Conservation (phyloP, 2,888 invertebrate species). For the Alentia gelatinosa region DNA sequence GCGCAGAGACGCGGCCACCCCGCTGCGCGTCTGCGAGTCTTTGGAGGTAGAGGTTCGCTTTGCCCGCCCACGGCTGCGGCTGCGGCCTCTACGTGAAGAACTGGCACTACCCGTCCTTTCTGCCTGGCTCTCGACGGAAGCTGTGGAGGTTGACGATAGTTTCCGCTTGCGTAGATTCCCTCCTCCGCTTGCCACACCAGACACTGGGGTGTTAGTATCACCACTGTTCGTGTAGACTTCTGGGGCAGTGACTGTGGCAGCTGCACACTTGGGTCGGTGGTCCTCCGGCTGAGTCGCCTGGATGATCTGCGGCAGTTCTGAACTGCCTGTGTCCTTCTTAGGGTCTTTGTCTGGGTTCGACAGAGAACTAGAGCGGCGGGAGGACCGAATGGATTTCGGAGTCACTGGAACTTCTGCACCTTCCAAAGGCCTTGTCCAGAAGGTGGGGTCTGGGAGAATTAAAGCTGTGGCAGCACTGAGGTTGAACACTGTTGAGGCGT, state of each 20-base stretch:
- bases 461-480: constrained; percentile 7
- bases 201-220: background rate
- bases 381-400: constrained; percentile 11
- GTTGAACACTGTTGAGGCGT: constrained; percentile 27
- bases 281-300: constrained; percentile 42
- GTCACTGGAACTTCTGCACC: constrained; percentile 3
- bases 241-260: background rate
- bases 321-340: constrained; percentile 37
- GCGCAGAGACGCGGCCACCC: constrained; percentile 55
- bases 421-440: background rate
- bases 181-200: background rate
- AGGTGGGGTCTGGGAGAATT: constrained; percentile 3
- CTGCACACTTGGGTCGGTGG: background rate
- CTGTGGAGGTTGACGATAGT: constrained; percentile 2
- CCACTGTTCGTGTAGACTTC: background rate
- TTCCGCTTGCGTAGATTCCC: constrained; percentile 42
- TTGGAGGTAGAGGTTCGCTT: constrained; percentile 44
- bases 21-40: constrained; percentile 27
- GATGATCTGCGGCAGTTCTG: constrained; percentile 37
- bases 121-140: constrained; percentile 17
- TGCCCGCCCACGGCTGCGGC: constrained; percentile 28
- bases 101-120: constrained; percentile 15
- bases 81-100: background rate
- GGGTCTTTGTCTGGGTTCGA: constrained; percentile 53
- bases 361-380: constrained; percentile 36